phyloP scores from a whole-genome alignment of 2,797 vertebrate species.

The Chelidonichthys spinosus region DNA sequence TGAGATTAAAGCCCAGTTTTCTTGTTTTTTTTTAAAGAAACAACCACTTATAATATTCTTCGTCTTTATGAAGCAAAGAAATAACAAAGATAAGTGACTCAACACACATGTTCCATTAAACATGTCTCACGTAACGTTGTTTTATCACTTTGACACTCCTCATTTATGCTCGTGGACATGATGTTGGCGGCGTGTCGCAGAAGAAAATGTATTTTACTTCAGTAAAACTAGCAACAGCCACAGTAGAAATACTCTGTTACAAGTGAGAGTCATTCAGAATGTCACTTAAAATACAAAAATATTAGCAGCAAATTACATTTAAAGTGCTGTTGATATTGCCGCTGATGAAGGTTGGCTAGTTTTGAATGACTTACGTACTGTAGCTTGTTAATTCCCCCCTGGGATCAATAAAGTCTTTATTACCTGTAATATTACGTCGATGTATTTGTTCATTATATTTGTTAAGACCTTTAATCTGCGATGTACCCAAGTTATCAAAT shows the following conservation, averaged over 20 bases:
- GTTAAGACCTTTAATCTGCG: too few species aligned
- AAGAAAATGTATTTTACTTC: neutral
- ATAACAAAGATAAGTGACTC: neutral
- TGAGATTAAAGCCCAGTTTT: neutral
- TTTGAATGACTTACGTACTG: too few species aligned
- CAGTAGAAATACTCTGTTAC: neutral
- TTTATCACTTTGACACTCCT: neutral
- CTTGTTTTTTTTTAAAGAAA: neutral
- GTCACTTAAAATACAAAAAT: neutral
- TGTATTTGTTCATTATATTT: too few species aligned
- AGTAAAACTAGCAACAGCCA: neutral
- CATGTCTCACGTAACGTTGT: neutral
- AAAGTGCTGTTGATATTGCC: neutral
- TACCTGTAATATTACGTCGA: too few species aligned
- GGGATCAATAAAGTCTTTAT: too few species aligned
- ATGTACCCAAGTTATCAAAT: neutral
- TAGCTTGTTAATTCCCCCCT: too few species aligned
- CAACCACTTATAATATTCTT: too few species aligned
- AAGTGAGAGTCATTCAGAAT: neutral
- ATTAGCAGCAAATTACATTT: neutral
- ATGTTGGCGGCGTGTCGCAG: neutral
- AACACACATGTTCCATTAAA: neutral
- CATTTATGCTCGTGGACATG: neutral
- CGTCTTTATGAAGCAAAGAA: neutral
- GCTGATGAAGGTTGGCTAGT: neutral